A percentile compares a stretch with the other conserved stretches of the same genome.
phyloP scores from a whole-genome alignment of 2,113 vertebrate species.

The Charadrius vociferus region DNA sequence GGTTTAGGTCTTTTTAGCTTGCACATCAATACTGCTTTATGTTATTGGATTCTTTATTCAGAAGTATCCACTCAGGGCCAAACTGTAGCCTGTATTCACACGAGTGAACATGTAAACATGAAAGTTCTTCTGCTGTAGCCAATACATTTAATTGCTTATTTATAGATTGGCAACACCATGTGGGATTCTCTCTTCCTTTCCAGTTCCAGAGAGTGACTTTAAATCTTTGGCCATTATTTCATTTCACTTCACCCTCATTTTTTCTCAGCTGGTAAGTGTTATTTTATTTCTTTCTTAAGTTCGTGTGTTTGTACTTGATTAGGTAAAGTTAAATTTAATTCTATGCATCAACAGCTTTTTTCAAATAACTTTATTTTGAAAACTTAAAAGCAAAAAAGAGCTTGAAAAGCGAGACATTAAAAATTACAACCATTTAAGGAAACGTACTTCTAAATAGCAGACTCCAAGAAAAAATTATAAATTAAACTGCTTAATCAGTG shows the following conservation, averaged over 20 bases:
- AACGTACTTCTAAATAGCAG: neutral
- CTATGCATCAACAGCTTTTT: neutral
- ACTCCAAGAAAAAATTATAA: neutral
- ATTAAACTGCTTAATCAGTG: neutral
- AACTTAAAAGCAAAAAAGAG: neutral
- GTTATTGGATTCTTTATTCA: neutral
- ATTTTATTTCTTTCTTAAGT: neutral
- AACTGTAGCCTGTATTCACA: neutral
- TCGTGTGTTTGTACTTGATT: neutral
- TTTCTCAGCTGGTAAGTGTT: neutral
- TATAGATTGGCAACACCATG: neutral
- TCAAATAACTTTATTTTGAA: neutral
- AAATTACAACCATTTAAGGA: neutral
- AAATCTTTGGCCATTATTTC: neutral
- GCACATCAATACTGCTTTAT: neutral
- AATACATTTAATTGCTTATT: neutral
- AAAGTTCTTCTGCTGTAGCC: neutral
- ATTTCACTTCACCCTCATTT: neutral
- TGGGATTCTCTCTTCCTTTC: neutral
- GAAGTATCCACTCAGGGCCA: neutral
- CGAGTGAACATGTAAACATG: neutral
- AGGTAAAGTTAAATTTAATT: neutral
- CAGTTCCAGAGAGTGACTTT: neutral
- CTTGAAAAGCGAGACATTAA: neutral
- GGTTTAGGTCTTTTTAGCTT: neutral